These are phyloP conservation scores for Ryuthela nishihirai DNA, from an alignment of 2,888 invertebrate species.

Conservation along the genomic window DNA sequence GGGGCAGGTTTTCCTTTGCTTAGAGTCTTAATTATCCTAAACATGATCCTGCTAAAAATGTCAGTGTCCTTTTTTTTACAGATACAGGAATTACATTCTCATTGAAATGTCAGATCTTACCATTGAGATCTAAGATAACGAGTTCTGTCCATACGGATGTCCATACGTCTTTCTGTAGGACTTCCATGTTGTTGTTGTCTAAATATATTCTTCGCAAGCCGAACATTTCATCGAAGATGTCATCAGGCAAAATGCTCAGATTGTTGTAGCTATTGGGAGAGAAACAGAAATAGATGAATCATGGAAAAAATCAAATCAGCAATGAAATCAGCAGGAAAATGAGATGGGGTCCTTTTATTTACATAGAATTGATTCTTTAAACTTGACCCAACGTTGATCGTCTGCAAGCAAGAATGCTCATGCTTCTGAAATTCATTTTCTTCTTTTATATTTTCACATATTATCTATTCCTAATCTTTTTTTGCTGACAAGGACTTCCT, in stretches of 20 bases:
- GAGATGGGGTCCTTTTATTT: too few relatives aligned
- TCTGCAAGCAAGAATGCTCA: too few relatives aligned
- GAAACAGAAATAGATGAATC: too few relatives aligned
- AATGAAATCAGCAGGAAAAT: too few relatives aligned
- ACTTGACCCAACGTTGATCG: too few relatives aligned
- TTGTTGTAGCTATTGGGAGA: constrained; percentile 14
- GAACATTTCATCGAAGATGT: constrained; percentile 16
- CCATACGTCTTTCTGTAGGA: constrained; percentile 3
- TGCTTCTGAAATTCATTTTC: too few relatives aligned
- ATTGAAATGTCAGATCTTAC: background rate
- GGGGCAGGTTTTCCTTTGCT: background rate
- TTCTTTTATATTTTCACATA: too few relatives aligned
- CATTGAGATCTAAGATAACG: constrained; percentile 9
- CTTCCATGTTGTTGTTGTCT: constrained; percentile 12
- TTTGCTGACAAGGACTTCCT: too few relatives aligned
- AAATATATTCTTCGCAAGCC: constrained; percentile 18
- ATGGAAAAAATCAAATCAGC: too few relatives aligned
- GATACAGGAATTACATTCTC: background rate
- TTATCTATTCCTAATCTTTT: too few relatives aligned
- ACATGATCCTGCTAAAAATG: too few relatives aligned
- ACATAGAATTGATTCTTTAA: too few relatives aligned
- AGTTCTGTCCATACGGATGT: constrained; percentile 17
- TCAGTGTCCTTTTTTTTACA: background rate
- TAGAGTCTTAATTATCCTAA: background rate
- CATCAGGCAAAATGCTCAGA: constrained; percentile 4